Evolutionary conservation across 2,888 invertebrate species (phyloP), one percentile per base, ranked within the genome.

Genomic region (Ormyrus labotus): DNA sequence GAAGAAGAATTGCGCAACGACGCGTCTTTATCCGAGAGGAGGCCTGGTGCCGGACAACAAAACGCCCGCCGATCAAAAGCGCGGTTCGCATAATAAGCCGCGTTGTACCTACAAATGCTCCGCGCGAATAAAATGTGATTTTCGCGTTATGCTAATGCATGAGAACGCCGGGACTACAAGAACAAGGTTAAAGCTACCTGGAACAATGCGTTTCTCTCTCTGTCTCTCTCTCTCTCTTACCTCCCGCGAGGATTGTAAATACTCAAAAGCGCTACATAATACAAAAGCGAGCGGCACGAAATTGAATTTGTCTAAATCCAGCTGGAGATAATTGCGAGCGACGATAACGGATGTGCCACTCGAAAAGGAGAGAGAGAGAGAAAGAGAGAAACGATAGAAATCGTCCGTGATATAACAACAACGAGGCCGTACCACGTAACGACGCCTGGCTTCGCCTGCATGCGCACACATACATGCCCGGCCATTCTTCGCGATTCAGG

Each of bases 391-490:
- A 77, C 61, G 70, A 81, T 81, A 67, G 78, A 81, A 81, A 81
- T 81, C 81, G 78, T 51, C 68, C 77, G 51, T 81, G 78, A 78
- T 78, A 78, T 81, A 81, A 81, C 77, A 67, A 58, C 50, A 50
- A 58, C 70, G 71, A 60, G 80, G 61, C 57, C 70, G 65, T 65
- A 75, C 71, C 69, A 75, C 72, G 81, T 81, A 78, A 78, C 70
- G 9, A 7, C 57, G 61, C 57, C 61, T 67, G 55, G 74, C 65
- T 67, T 13, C 8, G 72, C 63, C 63, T 5, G 68, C 13, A 50
- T 61, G 2, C 55, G 19, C 58, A 69, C 60, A 61, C 57, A 6
- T 57, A 48, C 71, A 34, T 53, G 13, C 10, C 4, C 48, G 11
- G 47, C 13, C 53, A 45, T 68, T 64, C 68, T 72, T 61, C 65